Percentiles rank a stretch among this genome's conserved stretches.
Evolutionary conservation across 2,797 vertebrate genomes (phyloP).

Genomic region (Coreius guichenoti): DNA sequence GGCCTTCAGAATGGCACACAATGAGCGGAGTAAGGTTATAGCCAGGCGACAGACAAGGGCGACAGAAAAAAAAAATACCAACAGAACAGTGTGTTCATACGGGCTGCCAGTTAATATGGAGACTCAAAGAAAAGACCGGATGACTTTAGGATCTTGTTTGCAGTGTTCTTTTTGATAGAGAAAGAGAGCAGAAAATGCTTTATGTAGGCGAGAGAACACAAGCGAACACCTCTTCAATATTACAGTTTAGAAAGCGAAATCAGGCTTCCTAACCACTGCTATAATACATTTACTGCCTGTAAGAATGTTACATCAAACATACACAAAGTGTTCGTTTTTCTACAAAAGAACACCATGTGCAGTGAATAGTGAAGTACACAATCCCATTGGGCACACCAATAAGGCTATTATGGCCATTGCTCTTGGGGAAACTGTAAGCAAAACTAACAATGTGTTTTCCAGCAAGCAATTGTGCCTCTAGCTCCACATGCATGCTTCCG

Average conservation of each 20-base stretch:
- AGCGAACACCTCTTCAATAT: conserved; percentile 20
- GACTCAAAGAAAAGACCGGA: conserved; percentile 44
- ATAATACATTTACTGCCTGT: neutral
- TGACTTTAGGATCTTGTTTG: conserved; percentile 39
- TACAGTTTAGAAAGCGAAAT: neutral
- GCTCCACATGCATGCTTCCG: conserved; percentile 62
- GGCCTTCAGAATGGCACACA: conserved; percentile 57
- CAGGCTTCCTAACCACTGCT: conserved; percentile 22
- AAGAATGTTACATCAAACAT: conserved; percentile 20
- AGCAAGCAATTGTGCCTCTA: conserved; percentile 59
- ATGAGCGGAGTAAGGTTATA: conserved; percentile 55
- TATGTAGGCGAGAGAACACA: conserved; percentile 1
- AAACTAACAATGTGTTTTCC: conserved; percentile 71
- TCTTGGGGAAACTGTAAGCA: conserved; percentile 68
- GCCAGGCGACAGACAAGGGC: conserved; percentile 37
- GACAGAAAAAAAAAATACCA: conserved; percentile 2
- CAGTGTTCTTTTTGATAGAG: conserved; percentile 20
- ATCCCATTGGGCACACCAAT: conserved; percentile 67
- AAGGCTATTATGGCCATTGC: conserved; percentile 68
- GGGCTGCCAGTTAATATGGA: conserved; percentile 41
- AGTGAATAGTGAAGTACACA: conserved; percentile 53
- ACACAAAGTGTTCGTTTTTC: conserved; percentile 4
- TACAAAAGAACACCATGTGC: conserved; percentile 56
- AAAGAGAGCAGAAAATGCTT: conserved; percentile 25
- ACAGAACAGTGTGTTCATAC: conserved; percentile 29